Percentiles rank a stretch among this genome's conserved stretches.
Conservation (phyloP, 2,888 invertebrate genomes). For the Therioaphis trifolii region DNA sequence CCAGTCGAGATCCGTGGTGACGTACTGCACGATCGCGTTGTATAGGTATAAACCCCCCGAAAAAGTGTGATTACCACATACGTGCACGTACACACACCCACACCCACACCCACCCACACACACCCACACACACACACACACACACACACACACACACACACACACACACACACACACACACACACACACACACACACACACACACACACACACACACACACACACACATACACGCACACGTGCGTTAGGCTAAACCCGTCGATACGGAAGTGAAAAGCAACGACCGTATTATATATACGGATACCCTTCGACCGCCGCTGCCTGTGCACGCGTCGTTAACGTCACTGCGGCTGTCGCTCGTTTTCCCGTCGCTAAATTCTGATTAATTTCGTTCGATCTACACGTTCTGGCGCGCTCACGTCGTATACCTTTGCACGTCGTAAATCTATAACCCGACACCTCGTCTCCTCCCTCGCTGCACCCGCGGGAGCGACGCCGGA, state of each 20-base stretch:
- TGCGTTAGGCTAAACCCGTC: too few relatives aligned
- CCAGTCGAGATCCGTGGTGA: background rate
- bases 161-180: background rate
- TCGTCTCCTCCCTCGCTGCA: background rate
- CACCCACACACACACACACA: background rate
- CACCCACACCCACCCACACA: background rate
- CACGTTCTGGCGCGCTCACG: background rate
- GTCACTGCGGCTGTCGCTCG: background rate
- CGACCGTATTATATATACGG: background rate
- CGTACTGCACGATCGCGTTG: too few relatives aligned
- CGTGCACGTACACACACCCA: background rate
- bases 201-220: background rate
- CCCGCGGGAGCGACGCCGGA: too few relatives aligned
- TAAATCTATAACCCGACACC: conserved; percentile 12
- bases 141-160: background rate
- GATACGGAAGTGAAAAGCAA: conserved; percentile 8
- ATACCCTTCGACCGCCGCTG: too few relatives aligned
- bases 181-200: background rate
- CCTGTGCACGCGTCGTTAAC: background rate
- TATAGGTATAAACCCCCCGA: too few relatives aligned
- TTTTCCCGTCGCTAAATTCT: background rate
- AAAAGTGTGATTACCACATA: background rate
- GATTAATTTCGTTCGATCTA: conserved; percentile 42
- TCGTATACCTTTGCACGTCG: background rate
- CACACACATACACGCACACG: background rate